Percentiles rank a stretch among this genome's conserved stretches.
Evolutionary conservation across 2,797 vertebrate species (phyloP).

Genomic region (Gymnodraco acuticeps): DNA sequence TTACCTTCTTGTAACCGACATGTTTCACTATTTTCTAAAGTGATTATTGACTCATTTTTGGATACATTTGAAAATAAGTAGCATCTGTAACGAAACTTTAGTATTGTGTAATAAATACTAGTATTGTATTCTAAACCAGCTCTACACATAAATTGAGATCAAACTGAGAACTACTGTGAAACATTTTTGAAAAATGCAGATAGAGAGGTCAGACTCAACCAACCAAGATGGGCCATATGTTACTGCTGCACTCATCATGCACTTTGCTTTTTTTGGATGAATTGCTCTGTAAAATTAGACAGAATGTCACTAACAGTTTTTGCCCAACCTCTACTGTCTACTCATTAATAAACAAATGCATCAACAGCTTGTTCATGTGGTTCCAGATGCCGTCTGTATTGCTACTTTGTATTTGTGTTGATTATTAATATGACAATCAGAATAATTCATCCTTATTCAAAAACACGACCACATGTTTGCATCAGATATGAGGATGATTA

Average conservation of each 20-base stretch:
- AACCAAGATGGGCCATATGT: slow-evolving; percentile 49
- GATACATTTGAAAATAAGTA: not conserved
- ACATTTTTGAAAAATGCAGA: slow-evolving; percentile 11
- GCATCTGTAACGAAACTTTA: not conserved
- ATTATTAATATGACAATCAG: slow-evolving; percentile 31
- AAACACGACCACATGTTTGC: slow-evolving; percentile 17
- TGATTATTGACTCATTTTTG: too few species aligned
- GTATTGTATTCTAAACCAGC: not conserved
- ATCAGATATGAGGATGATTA: slow-evolving; percentile 47
- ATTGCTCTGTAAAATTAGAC: slow-evolving; percentile 21
- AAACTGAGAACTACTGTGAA: slow-evolving; percentile 13
- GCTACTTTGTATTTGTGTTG: not conserved
- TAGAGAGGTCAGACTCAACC: slow-evolving; percentile 28
- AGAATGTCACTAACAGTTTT: not conserved
- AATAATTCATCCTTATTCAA: slow-evolving; percentile 31
- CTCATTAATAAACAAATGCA: not conserved
- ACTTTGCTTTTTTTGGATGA: slow-evolving; percentile 39
- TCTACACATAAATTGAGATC: not conserved
- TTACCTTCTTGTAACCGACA: too few species aligned
- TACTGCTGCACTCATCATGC: slow-evolving; percentile 24
- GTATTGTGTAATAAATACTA: not conserved
- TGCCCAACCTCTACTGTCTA: too few species aligned
- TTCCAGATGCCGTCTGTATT: not conserved
- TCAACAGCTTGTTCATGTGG: slow-evolving; percentile 16
- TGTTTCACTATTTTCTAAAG: not conserved